phyloP scores from a whole-genome alignment of 2,113 vertebrate species.

The Poeciliopsis occidentalis region DNA sequence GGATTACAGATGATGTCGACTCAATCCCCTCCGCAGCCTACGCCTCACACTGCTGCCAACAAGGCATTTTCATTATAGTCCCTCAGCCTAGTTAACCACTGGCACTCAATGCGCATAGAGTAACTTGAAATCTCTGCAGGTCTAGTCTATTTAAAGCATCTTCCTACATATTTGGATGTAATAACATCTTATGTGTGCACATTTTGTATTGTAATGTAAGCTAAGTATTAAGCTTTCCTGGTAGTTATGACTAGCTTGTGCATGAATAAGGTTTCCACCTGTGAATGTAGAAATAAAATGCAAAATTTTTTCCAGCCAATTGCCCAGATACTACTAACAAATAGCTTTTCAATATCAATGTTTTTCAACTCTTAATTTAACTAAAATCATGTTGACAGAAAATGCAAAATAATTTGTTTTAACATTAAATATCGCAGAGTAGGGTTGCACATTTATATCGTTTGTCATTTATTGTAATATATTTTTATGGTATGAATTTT shows the following conservation, averaged over 20 bases:
- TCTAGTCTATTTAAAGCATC: slow-evolving; percentile 10
- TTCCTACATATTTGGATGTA: not conserved
- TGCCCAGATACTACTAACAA: not conserved
- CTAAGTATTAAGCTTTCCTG: not conserved
- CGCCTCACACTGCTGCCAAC: slow-evolving; percentile 41
- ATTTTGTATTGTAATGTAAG: not conserved
- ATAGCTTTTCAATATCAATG: not conserved
- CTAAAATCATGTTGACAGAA: not conserved
- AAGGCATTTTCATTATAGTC: slow-evolving; percentile 42
- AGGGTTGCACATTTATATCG: too few species aligned
- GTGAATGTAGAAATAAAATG: not conserved
- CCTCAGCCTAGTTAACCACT: slow-evolving; percentile 5
- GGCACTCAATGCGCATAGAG: slow-evolving; percentile 9
- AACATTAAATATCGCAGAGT: too few species aligned
- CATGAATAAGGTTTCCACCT: not conserved
- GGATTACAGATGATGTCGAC: slow-evolving; percentile 42
- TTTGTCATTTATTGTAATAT: too few species aligned
- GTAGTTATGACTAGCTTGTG: not conserved
- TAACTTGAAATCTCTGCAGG: not conserved
- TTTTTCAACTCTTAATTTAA: not conserved
- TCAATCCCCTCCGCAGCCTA: slow-evolving; percentile 38
- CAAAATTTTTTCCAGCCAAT: not conserved
- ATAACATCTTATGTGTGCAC: not conserved
- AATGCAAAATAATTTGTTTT: too few species aligned
- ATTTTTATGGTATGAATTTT: too few species aligned